Evolutionary conservation across 1,140 invertebrate species (phyloP).

Genomic region (Ceratoteleas bidentatus): DNA sequence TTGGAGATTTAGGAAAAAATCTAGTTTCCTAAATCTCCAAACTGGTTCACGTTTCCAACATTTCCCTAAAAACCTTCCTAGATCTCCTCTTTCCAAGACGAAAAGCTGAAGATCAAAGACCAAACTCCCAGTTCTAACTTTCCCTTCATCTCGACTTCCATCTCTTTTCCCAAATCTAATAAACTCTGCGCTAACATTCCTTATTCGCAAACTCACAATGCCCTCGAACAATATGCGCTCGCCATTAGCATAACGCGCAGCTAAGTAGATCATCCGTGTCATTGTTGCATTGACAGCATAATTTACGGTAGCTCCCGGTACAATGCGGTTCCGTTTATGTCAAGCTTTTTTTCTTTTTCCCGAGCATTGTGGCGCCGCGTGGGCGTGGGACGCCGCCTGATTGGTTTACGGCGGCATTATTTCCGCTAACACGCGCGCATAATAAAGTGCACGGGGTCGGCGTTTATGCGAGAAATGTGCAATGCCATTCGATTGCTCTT

Average conservation of each 20-base stretch:
- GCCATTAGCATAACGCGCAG: constrained; percentile 29
- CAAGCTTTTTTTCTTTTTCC: neutral
- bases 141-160: no score
- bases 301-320: constrained; percentile 42
- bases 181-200: no score
- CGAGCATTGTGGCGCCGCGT: constrained; percentile 32
- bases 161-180: no score
- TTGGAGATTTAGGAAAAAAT: no score
- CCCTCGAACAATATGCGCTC: constrained; percentile 13
- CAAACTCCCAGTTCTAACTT: no score
- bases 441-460: constrained; percentile 72
- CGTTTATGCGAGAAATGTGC: constrained; percentile 42
- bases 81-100: no score
- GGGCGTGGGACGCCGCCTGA: constrained; percentile 61
- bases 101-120: no score
- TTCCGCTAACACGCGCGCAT: constrained; percentile 72
- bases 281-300: constrained; percentile 42
- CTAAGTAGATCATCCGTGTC: constrained; percentile 44
- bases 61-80: no score
- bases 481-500: constrained; percentile 18
- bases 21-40: no score
- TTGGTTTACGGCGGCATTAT: constrained; percentile 78
- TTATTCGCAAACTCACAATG: no score
- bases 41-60: no score
- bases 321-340: constrained; percentile 29